Base-by-base conservation (phyloP, 2,797 vertebrate genomes). In the Tarsius wallacei region DNA sequence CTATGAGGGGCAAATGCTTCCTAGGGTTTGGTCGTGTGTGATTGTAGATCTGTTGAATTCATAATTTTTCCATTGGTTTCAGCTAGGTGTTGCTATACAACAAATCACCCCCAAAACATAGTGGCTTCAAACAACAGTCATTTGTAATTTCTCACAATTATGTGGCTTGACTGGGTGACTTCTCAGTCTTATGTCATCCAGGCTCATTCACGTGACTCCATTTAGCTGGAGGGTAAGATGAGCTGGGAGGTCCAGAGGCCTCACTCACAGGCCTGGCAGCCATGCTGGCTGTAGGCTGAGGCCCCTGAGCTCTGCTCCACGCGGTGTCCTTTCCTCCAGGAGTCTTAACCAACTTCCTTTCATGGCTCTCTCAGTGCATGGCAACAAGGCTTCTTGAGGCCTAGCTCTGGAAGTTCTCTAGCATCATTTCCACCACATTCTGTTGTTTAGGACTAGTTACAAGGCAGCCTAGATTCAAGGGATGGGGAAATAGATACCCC, bases 291-390 rank as follows among this genome's bases (percentile, higher is more conserved):
- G 9, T 5, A 49, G 49, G 28, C 6, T 31, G 55, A 68, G 64
- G 11, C 0, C 1, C 0, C 63, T 86, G 9, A 0, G 3, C 42
- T 53, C 66, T 42, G 8, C 57, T 63, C 12, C 11, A 14, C 1
- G 2, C 11, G 33, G 4, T 22, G 13, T 53, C 42, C 51, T 4
- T 8, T 51, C 26, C 42, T 90, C 22, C 68, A 7, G 19, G 61
- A 71, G 4, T 19, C 70, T 78, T 3, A 12, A 15, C 22, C 4
- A 4, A 51, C 4, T 3, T 86, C 47, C 7, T 16, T 17, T 11
- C 21, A 11, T 0, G 4, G 42, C 13, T 24, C 21, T 71, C 68
- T 59, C 19, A 51, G 73, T 24, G 16, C 57, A 14, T 14, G 2
- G 17, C 33, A 26, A 19, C 19, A 42, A 59, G 55, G 49, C 42